phyloP scores from a whole-genome alignment of 2,113 vertebrate species.

The Datnioides undecimradiatus region DNA sequence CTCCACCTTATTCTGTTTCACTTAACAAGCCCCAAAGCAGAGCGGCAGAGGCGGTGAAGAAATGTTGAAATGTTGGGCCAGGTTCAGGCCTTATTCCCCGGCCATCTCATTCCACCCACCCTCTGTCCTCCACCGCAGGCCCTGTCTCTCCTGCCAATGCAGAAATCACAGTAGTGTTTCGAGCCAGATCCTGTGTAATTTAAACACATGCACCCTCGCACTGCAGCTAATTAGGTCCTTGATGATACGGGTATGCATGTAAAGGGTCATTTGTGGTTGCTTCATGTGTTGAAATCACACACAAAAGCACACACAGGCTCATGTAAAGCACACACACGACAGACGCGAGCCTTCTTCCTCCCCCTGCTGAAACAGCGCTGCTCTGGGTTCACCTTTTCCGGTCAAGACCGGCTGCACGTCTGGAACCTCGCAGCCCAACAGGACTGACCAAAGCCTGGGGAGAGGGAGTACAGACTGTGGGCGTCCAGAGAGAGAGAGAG shows the following conservation, averaged over 20 bases:
- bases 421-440: conserved; percentile 26
- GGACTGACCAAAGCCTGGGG: conserved; percentile 25
- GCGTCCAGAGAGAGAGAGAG: conserved; percentile 18
- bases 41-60: conserved; percentile 35
- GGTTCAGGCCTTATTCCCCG: conserved; percentile 21
- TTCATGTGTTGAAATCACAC: conserved; percentile 24
- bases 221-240: conserved; percentile 17
- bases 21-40: conserved; percentile 48
- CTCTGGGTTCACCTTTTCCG: conserved; percentile 41
- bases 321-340: conserved; percentile 25
- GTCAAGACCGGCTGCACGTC: conserved; percentile 38
- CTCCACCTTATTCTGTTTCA: conserved; percentile 45
- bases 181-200: conserved; percentile 25
- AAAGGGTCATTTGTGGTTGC: conserved; percentile 25
- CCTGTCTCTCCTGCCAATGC: conserved; percentile 29
- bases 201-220: conserved; percentile 4
- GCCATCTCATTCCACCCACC: background rate
- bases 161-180: conserved; percentile 7
- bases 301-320: background rate
- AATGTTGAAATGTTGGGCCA: conserved; percentile 50
- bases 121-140: conserved; percentile 13
- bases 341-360: background rate
- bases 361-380: conserved; percentile 9
- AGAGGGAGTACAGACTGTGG: conserved; percentile 9
- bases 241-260: background rate